Evolutionary conservation across 2,113 vertebrate species (phyloP).

Genomic region (Perca schrenkii): DNA sequence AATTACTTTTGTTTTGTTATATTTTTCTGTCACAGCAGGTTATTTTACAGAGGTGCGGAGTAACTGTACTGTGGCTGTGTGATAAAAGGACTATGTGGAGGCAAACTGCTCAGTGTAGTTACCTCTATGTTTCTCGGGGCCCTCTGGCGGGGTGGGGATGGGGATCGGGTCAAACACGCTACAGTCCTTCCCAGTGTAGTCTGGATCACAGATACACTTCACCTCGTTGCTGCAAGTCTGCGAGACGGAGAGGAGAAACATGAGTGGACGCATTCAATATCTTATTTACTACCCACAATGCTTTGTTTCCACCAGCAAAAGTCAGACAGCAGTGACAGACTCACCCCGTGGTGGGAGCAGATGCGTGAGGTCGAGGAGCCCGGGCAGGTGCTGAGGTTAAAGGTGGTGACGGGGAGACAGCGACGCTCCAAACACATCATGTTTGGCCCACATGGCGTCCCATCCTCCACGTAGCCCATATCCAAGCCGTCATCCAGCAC

Average conservation of each 20-base stretch:
- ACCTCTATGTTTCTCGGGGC: slow-evolving; percentile 90
- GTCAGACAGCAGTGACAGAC: slow-evolving; percentile 9
- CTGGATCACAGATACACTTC: slow-evolving; percentile 94
- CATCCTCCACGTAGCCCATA: slow-evolving; percentile 96
- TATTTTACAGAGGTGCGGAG: not conserved
- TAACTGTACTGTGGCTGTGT: not conserved
- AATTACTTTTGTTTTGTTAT: not conserved
- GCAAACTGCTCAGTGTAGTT: not conserved
- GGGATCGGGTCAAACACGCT: slow-evolving; percentile 93
- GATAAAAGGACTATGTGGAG: not conserved
- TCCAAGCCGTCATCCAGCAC: slow-evolving; percentile 93
- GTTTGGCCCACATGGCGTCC: slow-evolving; percentile 94
- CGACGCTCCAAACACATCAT: slow-evolving; percentile 96
- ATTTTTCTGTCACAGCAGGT: not conserved
- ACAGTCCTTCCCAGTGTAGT: slow-evolving; percentile 97
- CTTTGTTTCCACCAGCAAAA: not conserved
- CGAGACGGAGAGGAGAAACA: not conserved
- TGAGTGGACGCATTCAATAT: not conserved
- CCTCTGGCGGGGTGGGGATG: slow-evolving; percentile 87
- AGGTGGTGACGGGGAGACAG: slow-evolving; percentile 91
- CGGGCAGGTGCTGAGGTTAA: slow-evolving; percentile 96
- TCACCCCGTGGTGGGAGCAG: slow-evolving; percentile 95
- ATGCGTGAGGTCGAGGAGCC: slow-evolving; percentile 87
- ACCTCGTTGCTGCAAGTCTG: slow-evolving; percentile 96
- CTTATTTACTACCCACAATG: not conserved